These are phyloP conservation scores for Calidris pygmaea DNA, from an alignment of 2,113 vertebrate genomes.

Conservation along the genomic window DNA sequence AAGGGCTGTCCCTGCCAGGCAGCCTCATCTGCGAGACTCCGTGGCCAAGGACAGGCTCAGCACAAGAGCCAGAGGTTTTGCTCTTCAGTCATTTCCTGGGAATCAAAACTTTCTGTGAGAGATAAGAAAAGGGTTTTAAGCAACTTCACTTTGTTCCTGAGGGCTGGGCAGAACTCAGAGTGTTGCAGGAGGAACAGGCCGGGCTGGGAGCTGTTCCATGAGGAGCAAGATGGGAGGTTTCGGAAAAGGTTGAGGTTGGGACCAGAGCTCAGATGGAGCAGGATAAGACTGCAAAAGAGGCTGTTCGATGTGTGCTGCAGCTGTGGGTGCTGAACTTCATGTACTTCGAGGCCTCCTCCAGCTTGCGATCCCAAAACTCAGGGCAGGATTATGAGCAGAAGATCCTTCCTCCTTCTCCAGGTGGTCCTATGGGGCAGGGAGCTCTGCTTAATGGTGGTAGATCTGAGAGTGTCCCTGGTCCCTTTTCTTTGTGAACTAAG, in stretches of 20 bases:
- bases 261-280: not conserved
- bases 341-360: not conserved
- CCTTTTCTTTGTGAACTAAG: not conserved
- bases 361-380: not conserved
- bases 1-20: not conserved
- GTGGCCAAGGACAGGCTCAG: not conserved
- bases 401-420: not conserved
- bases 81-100: not conserved
- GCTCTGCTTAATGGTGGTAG: not conserved
- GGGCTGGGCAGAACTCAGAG: not conserved
- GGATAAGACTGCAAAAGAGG: not conserved
- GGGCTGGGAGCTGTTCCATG: not conserved
- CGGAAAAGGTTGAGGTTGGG: not conserved
- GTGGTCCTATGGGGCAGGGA: accelerated
- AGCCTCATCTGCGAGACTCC: accelerated
- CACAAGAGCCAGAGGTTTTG: not conserved
- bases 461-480: not conserved
- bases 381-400: not conserved
- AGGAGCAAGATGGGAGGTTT: not conserved
- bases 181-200: not conserved
- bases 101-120: not conserved
- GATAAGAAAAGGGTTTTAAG: not conserved
- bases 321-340: not conserved
- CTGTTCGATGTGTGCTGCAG: not conserved
- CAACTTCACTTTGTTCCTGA: not conserved